Evolutionary conservation across 2,888 invertebrate species (phyloP), one percentile per base, ranked within the genome.

Genomic region (Drosophila longiperda): DNA sequence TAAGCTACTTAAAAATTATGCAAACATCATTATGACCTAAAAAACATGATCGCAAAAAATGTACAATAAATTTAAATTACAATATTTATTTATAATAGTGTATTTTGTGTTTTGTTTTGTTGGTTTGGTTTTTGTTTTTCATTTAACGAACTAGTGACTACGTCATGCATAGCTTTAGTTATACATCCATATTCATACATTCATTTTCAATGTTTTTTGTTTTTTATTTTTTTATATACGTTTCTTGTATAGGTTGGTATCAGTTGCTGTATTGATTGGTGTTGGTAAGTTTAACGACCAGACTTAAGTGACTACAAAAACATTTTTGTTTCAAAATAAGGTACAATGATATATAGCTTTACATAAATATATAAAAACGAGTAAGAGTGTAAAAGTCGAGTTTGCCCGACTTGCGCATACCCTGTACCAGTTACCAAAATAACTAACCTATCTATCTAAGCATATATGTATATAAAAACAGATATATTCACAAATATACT

Each of bases 221-320:
- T 23, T 55, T 55, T 48, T 17, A 38, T 52, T 54, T 67, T 67
- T 57, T 61, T 63, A 73, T 67, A 29, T 66, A 73, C 69, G 29
- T 70, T 69, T 66, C 53, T 65, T 69, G 74, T 61, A 59, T 75
- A 73, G 57, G 78, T 85, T 88, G 77, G 81, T 83, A 83, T 88
- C 79, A 76, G 85, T 84, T 87, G 70, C 74, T 70, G 65, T 81
- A 64, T 87, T 75, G 83, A 65, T 78, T 87, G 80, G 80, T 83
- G 83, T 83, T 84, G 70, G 62, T 80, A 78, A 79, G 65, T 87
- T 87, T 82, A 73, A 83, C 85, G 85, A 86, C 85, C 85, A 85
- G 87, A 87, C 87, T 89, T 87, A 87, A 73, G 17, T 89, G 89
- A 87, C 87, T 87, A 87, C 73, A 60, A 88, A 87, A 80, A 85